Conservation (phyloP, 1,140 invertebrate species). For the Drosophila sproati region DNA sequence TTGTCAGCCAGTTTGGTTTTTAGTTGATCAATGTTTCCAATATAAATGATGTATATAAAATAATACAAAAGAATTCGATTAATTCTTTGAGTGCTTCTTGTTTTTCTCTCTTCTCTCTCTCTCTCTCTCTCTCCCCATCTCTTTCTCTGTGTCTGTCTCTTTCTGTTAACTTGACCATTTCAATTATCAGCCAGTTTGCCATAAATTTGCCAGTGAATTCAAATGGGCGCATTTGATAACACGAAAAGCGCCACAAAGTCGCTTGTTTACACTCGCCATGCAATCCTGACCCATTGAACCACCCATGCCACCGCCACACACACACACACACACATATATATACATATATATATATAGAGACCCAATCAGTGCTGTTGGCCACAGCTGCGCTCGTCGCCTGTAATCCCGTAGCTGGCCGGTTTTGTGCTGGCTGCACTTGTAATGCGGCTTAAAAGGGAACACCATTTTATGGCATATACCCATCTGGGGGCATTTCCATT, state of each 20-base stretch:
- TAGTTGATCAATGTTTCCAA: too few species aligned
- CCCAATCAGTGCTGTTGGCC: constrained; percentile 45
- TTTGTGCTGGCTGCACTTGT: constrained; percentile 65
- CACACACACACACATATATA: constrained; percentile 1
- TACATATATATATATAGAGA: neutral
- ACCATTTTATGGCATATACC: constrained; percentile 46
- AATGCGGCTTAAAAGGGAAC: constrained; percentile 73
- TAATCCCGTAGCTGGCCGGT: constrained; percentile 56
- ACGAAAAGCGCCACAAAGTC: constrained; percentile 71
- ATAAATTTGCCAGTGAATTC: constrained; percentile 64
- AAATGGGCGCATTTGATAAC: constrained; percentile 69
- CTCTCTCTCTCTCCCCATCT: neutral
- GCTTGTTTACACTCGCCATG: constrained; percentile 68
- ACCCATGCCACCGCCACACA: neutral
- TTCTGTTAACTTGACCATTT: constrained; percentile 41
- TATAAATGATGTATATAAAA: too few species aligned
- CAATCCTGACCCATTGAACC: constrained; percentile 29
- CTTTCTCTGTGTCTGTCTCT: neutral
- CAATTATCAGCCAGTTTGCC: constrained; percentile 67
- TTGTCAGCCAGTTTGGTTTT: too few species aligned
- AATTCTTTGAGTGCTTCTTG: neutral
- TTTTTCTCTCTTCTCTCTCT: neutral
- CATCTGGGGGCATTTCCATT: constrained; percentile 5
- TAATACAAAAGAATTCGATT: too few species aligned
- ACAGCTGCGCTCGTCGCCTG: constrained; percentile 74